Evolutionary conservation across 2,888 invertebrate species (phyloP), one percentile per base, ranked within the genome.

Genomic region (Chloroclysta siterata): DNA sequence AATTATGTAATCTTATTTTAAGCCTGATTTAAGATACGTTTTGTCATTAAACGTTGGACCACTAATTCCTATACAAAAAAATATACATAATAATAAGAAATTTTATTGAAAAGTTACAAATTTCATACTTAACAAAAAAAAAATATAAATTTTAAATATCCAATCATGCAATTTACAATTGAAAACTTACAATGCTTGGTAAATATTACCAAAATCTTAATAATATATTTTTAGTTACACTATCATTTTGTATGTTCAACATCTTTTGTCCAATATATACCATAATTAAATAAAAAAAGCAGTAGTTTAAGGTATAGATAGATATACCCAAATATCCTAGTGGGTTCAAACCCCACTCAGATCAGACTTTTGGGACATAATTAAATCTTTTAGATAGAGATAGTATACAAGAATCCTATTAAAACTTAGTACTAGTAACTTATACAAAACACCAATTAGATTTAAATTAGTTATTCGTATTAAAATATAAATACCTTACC

Each of bases 381-480:
- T 22, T 2, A 22, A 22, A 22, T 22, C 22, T 22, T 22, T 22
- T 33, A 6, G 33, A 33, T 33, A 33, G 33, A 33, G n/a, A 36
- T 59, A 59, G 55, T 60, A 44, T 57, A 63, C 62, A 73, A 71
- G 73, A 78, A 78, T 83, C 81, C 82, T 85, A 81, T 81, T 68
- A 75, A 73, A 66, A 60, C 80, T 83, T 83, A 78, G 72, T 75
- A 82, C 46, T 87, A 82, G 76, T 80, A 72, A 81, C 78, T 78
- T 79, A 83, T 80, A 81, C 81, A 84, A 87, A 89, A 90, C 90
- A 90, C 90, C 90, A 90, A 90, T 80, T 89, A 89, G 86, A 73
- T 81, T 77, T 69, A 75, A 68, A 67, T 53, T 78, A 74, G 78
- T 78, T 75, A 73, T 75, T 75, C 73, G 72, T 72, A 52, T 50